Percentiles rank a stretch among this genome's conserved stretches.
These are phyloP conservation scores for Coturnix japonica DNA, from an alignment of 2,113 vertebrate species.

Conservation along the genomic window DNA sequence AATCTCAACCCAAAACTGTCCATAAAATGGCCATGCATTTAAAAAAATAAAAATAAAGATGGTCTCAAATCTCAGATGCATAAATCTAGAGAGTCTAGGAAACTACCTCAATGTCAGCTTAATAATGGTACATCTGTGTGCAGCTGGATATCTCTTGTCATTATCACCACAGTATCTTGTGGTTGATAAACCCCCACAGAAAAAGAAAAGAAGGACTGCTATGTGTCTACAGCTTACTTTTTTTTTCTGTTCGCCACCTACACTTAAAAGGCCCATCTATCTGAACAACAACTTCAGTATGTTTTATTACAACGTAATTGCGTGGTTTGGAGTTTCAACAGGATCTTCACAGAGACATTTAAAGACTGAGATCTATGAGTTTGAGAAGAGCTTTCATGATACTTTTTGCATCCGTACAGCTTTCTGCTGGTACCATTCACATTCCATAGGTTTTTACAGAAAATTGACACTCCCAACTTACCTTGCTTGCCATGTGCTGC, in stretches of 20 bases:
- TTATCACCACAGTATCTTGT: not conserved
- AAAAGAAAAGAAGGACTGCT: not conserved
- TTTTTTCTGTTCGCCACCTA: not conserved
- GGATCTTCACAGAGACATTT: not conserved
- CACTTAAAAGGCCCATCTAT: not conserved
- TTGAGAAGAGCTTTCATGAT: not conserved
- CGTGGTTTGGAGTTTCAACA: not conserved
- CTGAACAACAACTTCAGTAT: not conserved
- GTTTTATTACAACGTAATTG: not conserved
- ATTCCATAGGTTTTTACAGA: not conserved
- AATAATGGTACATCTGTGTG: not conserved
- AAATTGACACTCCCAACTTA: not conserved
- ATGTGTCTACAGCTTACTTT: not conserved
- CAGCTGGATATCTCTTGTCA: not conserved
- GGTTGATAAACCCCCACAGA: not conserved
- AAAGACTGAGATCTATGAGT: not conserved
- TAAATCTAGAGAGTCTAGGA: not conserved
- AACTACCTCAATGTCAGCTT: not conserved
- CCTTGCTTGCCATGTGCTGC: not conserved
- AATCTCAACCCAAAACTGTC: not conserved
- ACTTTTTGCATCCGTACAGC: not conserved
- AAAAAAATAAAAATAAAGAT: not conserved
- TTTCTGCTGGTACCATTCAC: rapidly evolving
- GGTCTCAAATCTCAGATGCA: not conserved
- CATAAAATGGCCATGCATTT: not conserved